Conservation (phyloP, 2,113 vertebrate species). For the Pluvialis apricaria region DNA sequence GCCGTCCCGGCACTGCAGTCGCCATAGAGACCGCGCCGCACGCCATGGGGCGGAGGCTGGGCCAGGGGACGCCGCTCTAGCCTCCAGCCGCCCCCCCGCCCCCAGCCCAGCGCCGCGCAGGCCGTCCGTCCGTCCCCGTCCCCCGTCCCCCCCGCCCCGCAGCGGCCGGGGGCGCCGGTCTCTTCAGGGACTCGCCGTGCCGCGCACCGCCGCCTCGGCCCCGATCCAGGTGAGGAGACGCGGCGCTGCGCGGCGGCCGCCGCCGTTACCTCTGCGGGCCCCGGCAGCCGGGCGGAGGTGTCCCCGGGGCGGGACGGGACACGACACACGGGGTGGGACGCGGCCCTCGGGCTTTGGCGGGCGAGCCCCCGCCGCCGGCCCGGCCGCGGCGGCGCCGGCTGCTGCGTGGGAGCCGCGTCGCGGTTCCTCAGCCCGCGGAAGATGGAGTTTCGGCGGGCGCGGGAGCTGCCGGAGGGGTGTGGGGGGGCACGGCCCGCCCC, state of each 20-base stretch:
- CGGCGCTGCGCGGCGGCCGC: not conserved
- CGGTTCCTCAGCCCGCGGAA: not conserved
- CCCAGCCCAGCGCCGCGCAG: not conserved
- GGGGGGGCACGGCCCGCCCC: not conserved
- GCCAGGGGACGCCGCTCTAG: not conserved
- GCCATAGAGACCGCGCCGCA: constrained; percentile 44
- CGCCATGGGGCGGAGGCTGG: not conserved
- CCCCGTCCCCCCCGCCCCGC: not conserved
- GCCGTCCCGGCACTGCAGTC: constrained; percentile 16
- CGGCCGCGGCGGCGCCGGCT: not conserved
- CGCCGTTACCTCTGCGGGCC: not conserved
- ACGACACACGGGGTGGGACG: not conserved
- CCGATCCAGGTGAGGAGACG: constrained; percentile 9
- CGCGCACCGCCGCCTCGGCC: not conserved
- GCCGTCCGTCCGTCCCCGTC: too few species aligned
- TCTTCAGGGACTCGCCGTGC: not conserved
- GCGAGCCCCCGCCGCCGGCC: not conserved
- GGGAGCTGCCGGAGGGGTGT: not conserved
- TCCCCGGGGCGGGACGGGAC: too few species aligned
- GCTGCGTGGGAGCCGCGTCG: not conserved
- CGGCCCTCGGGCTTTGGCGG: not conserved
- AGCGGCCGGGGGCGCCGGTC: not conserved
- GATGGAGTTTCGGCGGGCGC: not conserved
- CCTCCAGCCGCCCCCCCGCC: not conserved
- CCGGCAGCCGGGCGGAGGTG: not conserved